These are phyloP conservation scores for Odontomyia ornata DNA, from an alignment of 2,888 invertebrate genomes.

Conservation along the genomic window DNA sequence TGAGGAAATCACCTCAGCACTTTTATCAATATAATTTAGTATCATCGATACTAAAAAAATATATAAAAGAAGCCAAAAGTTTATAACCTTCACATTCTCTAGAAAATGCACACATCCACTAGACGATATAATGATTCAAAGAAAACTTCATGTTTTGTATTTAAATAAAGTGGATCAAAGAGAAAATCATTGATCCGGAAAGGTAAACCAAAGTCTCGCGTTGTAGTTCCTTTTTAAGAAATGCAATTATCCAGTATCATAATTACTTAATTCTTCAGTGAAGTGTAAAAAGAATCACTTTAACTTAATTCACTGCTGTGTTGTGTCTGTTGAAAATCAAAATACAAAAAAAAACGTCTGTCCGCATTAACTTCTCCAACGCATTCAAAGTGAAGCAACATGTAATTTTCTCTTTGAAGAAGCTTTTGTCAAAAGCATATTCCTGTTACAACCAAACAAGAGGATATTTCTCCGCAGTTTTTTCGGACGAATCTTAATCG, in stretches of 20 bases:
- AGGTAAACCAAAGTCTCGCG: too few species aligned
- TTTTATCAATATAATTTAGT: too few species aligned
- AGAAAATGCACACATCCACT: too few species aligned
- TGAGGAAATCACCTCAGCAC: too few species aligned
- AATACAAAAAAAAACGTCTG: neutral
- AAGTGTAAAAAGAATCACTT: conserved; percentile 19
- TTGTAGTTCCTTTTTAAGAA: neutral
- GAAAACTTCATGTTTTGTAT: too few species aligned
- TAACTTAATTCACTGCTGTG: conserved; percentile 10
- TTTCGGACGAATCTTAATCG: neutral
- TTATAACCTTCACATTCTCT: too few species aligned
- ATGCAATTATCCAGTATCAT: neutral
- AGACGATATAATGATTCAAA: too few species aligned
- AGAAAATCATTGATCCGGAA: too few species aligned
- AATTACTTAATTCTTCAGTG: conserved; percentile 1
- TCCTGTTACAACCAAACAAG: neutral
- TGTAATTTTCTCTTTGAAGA: conserved; percentile 12
- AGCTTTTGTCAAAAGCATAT: neutral
- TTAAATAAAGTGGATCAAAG: too few species aligned
- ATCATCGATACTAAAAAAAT: too few species aligned
- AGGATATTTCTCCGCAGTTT: neutral
- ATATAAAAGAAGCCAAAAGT: too few species aligned
- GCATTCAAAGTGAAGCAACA: conserved; percentile 3
- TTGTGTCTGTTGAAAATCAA: neutral
- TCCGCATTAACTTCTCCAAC: neutral